phyloP scores from a whole-genome alignment of 2,113 vertebrate genomes.

The Tautogolabrus adspersus region DNA sequence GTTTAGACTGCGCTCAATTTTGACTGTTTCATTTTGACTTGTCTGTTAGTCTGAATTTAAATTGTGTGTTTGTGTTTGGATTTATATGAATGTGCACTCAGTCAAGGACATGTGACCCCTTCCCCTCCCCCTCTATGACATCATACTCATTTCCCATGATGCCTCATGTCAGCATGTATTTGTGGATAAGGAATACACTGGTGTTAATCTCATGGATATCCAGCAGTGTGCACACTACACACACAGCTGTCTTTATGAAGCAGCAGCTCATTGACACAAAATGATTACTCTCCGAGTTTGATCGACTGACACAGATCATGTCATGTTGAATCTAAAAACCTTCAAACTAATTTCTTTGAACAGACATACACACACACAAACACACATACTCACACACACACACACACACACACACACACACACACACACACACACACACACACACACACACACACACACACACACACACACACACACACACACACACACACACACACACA shows the following conservation, averaged over 20 bases:
- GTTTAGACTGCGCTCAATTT: too few relatives aligned
- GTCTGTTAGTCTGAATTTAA: too few relatives aligned
- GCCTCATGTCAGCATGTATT: constrained; percentile 58
- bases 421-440: background rate
- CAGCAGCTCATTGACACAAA: too few relatives aligned
- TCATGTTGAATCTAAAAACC: too few relatives aligned
- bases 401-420: background rate
- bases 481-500: background rate
- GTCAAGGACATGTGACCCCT: constrained; percentile 48
- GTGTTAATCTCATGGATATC: constrained; percentile 69
- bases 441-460: background rate
- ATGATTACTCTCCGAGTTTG: too few relatives aligned
- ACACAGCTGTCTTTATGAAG: background rate
- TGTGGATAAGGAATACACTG: constrained; percentile 53
- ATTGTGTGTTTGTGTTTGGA: background rate
- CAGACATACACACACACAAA: background rate
- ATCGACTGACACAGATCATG: too few relatives aligned
- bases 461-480: background rate
- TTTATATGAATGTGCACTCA: background rate
- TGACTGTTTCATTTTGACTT: too few relatives aligned
- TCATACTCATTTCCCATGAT: constrained; percentile 54
- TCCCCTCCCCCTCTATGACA: constrained; percentile 18
- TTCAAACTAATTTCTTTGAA: too few relatives aligned
- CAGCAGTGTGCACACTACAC: background rate
- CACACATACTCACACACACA: background rate